A percentile compares a stretch with the other conserved stretches of the same genome.
phyloP scores from a whole-genome alignment of 2,113 vertebrate genomes.

The Trinectes maculatus region DNA sequence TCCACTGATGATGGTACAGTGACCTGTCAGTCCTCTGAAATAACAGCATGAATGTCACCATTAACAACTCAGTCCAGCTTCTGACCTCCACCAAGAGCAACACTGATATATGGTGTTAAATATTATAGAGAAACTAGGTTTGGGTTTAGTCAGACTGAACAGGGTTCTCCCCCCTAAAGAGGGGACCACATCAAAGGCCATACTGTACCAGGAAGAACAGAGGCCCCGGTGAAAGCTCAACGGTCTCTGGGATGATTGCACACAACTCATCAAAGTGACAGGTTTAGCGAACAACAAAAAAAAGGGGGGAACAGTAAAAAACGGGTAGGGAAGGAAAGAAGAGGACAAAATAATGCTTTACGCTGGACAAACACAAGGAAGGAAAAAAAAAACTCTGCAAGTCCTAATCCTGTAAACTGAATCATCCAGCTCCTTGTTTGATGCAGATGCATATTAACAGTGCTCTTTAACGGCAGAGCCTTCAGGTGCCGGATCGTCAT shows the following conservation, averaged over 20 bases:
- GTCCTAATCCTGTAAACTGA: slow-evolving; percentile 33
- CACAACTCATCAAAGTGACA: slow-evolving; percentile 74
- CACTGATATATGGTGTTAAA: slow-evolving; percentile 12
- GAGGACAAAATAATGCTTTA: slow-evolving; percentile 26
- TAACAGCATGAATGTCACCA: background rate
- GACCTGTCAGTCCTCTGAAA: slow-evolving; percentile 18
- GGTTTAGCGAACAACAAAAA: slow-evolving; percentile 51
- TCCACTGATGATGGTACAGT: slow-evolving; percentile 5
- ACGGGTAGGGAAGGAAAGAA: slow-evolving; percentile 2
- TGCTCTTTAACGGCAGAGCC: slow-evolving; percentile 31
- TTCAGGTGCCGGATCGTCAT: slow-evolving; percentile 36
- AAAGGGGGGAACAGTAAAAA: background rate
- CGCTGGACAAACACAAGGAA: background rate
- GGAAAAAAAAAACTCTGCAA: slow-evolving; percentile 12
- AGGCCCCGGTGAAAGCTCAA: slow-evolving; percentile 61
- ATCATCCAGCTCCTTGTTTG: slow-evolving; percentile 41
- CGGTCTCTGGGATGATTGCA: slow-evolving; percentile 52
- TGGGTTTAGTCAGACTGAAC: slow-evolving; percentile 11
- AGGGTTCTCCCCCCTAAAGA: slow-evolving; percentile 32
- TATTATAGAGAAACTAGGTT: background rate
- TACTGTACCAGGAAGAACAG: slow-evolving; percentile 57
- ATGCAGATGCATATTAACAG: slow-evolving; percentile 53
- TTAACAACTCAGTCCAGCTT: background rate
- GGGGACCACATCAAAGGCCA: slow-evolving; percentile 60
- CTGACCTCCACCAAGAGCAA: slow-evolving; percentile 11